Base-by-base conservation (phyloP, 64 coral and sea anemone species). In the Stichodactyla mertensii region DNA sequence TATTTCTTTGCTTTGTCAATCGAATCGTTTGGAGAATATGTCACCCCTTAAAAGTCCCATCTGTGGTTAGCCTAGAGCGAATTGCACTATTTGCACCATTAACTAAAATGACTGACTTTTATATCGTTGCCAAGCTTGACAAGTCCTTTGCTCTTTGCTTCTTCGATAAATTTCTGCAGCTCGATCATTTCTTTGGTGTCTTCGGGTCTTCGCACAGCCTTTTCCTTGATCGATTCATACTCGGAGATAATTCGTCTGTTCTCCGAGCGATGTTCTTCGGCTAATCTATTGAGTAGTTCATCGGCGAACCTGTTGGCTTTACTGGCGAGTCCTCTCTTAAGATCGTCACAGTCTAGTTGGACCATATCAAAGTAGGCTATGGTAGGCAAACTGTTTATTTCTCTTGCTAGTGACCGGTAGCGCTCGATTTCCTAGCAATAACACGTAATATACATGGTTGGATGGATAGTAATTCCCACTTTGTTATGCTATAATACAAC, bases 181-280 rank as follows among this genome's bases (percentile, higher is more conserved):
- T 99, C 93, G 53, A 94, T 99, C 97, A 99, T 99, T 89, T 99
- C 97, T 55, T 89, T 88, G 4, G 97, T 99, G 88, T 99, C 93
- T 71, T 99, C 93, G 22, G 97, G 97, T 64, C 86, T 92, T 20
- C 86, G 94, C 57, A 99, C 82, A 26, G 97, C 97, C 77, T 84
- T 93, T 15, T 88, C 86, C 79, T 88, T 89, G 22, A 99, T 91
- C 14, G 87, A 87, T 88, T 99, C 97, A 88, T 92, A 99, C 79
- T 95, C 97, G 26, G 93, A 77, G 57, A 94, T 95, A 71, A 99
- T 99, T 83, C 97, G 92, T 83, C 85, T 92, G 83, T 99, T 99
- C 61, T 99, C 97, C 23, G 88, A 69, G 27, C 97, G 85, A 82
- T 99, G 97, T 86, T 99, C 97, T 82, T 89, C 93, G 10, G 97